Base-by-base conservation (phyloP, 2,797 vertebrate genomes). In the Chaetophractus vellerosus region DNA sequence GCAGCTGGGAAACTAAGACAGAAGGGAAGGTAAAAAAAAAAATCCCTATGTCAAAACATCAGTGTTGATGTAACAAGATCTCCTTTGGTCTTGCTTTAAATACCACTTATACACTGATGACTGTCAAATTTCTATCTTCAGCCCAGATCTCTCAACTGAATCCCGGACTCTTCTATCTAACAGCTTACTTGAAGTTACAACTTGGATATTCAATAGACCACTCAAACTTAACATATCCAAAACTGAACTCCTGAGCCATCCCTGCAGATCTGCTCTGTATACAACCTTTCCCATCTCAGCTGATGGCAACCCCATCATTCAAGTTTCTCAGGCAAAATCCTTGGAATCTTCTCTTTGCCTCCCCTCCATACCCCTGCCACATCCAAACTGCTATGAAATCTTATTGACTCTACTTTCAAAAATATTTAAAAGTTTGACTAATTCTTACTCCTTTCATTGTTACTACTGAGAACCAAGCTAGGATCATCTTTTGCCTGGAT, bases 311-410 rank as follows among this genome's bases (percentile, higher is more conserved):
- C 24, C 24, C 41, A 83, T 33, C 66, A 4, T 69, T 88, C 64
- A 69, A 0, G 0, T 9, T 52, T 36, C 75, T 81, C 31, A 83
- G 36, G 52, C 31, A 66, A 92, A 94, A 45, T 21, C 31, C n/a
- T 66, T 41, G 45, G 75, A 89, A 36, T 88, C 71, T 78, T 75
- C 31, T 83, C 52, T 61, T 71, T 88, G n/a, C 88, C 38, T 96
- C 38, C 36, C 21, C 33, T 79, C 23, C 33, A 74, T 5, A 38
- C 45, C 79, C 76, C 45, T 18, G 66, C 68, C 52, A 55, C 38
- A 72, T 74, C 36, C 38, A 76, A 68, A 45, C 61, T 94, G 50
- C 61, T 48, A 52, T 31, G 21, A 93, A 48, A 91, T 38, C 48
- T 55, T 61, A n/a, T 15, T 74, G 48, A 6, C 57, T 94, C 31